Evolutionary conservation across 2,888 invertebrate species (phyloP).

Genomic region (Polyommatus iphigenia): DNA sequence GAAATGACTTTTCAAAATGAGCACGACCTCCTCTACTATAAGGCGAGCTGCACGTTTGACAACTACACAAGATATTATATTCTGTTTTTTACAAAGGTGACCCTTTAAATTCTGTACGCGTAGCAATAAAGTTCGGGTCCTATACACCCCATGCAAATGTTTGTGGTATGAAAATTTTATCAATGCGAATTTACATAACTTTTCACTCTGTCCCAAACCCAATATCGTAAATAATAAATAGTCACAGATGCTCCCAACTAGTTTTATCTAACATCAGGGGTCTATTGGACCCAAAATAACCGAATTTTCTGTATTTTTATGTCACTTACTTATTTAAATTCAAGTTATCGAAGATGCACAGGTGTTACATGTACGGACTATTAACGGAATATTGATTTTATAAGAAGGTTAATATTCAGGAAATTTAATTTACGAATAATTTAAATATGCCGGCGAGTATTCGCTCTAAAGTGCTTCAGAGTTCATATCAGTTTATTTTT

Average conservation of each 20-base stretch:
- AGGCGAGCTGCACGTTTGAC: no score
- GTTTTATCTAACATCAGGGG: background rate
- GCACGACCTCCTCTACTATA: no score
- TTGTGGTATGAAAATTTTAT: slow-evolving; percentile 13
- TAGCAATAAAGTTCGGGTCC: background rate
- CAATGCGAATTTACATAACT: slow-evolving; percentile 20
- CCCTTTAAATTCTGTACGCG: background rate
- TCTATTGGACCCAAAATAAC: background rate
- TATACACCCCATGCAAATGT: background rate
- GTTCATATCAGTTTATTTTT: no score
- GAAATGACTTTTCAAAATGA: no score
- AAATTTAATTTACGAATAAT: background rate
- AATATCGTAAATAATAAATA: slow-evolving; percentile 20
- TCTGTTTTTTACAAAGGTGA: no score
- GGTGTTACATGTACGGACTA: background rate
- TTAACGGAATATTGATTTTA: background rate
- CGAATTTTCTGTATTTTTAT: background rate
- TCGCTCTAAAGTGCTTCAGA: no score
- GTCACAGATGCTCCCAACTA: slow-evolving; percentile 17
- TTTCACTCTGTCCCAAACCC: slow-evolving; percentile 14
- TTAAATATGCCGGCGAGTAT: no score
- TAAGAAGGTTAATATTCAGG: background rate
- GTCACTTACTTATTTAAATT: background rate
- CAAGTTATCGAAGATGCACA: background rate
- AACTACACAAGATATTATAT: no score